Percentiles rank a stretch among this genome's conserved stretches.
These are phyloP conservation scores for Coryphaenoides rupestris DNA, from an alignment of 2,113 vertebrate genomes.

Conservation along the genomic window DNA sequence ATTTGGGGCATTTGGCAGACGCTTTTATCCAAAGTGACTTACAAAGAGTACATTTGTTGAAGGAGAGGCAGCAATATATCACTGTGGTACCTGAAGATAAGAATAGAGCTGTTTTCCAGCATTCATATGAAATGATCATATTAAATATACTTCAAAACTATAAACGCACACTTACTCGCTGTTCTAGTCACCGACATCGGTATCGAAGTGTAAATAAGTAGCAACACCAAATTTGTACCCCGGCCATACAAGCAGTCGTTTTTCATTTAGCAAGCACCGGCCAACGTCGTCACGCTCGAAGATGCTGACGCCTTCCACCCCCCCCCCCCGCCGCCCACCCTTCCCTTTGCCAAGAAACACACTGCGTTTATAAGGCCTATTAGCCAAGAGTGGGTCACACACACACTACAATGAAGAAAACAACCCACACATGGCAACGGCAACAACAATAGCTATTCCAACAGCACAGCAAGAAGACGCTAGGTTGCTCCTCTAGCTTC, in stretches of 20 bases:
- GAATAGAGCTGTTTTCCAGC: slow-evolving; percentile 13
- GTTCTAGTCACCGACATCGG: too few relatives aligned
- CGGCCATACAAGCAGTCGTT: too few relatives aligned
- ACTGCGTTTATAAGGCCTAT: slow-evolving; percentile 25
- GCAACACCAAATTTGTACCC: slow-evolving; percentile 8
- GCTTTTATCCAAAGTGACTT: too few relatives aligned
- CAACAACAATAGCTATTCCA: slow-evolving; percentile 38
- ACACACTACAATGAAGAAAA: slow-evolving; percentile 37
- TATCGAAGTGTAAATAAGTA: slow-evolving; percentile 23
- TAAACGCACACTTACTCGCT: slow-evolving; percentile 6
- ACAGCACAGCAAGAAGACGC: slow-evolving; percentile 49
- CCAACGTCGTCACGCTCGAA: slow-evolving; percentile 29
- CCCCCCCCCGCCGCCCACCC: too few relatives aligned
- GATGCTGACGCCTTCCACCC: slow-evolving; percentile 10
- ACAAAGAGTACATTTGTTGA: too few relatives aligned
- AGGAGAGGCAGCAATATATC: too few relatives aligned
- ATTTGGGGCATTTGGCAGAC: too few relatives aligned
- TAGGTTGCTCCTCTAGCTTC: slow-evolving; percentile 23
- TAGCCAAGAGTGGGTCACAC: slow-evolving; percentile 36
- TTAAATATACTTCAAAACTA: slow-evolving; percentile 48
- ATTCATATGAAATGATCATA: slow-evolving; percentile 38
- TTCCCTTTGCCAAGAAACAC: slow-evolving; percentile 26
- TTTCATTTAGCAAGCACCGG: too few relatives aligned
- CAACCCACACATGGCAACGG: slow-evolving; percentile 43
- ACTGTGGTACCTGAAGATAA: slow-evolving; percentile 28